Percentiles rank a stretch among this genome's conserved stretches.
These are phyloP conservation scores for Chouioia cunea DNA, from an alignment of 2,888 invertebrate species.

Conservation along the genomic window DNA sequence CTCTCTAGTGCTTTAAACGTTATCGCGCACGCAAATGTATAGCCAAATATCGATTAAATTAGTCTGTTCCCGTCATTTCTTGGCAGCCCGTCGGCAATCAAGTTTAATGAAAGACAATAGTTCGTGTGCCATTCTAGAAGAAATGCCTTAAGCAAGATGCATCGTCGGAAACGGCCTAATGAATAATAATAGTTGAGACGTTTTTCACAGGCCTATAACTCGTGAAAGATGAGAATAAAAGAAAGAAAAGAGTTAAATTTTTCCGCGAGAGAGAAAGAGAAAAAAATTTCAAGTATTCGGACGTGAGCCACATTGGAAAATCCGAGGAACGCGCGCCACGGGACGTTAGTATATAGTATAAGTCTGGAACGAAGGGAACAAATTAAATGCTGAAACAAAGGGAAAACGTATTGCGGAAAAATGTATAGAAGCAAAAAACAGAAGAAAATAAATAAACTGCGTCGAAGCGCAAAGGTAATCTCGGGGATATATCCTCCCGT, in stretches of 20 bases:
- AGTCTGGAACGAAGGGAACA: conserved; percentile 5
- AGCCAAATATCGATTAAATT: too few relatives aligned
- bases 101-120: conserved; percentile 24
- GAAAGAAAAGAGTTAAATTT: conserved; percentile 1
- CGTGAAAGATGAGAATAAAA: conserved; percentile 3
- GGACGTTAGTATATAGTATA: background rate
- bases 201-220: conserved; percentile 37
- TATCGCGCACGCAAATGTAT: too few relatives aligned
- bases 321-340: conserved; percentile 12
- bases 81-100: conserved; percentile 7
- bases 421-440: background rate
- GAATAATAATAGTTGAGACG: conserved; percentile 61
- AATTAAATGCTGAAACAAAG: conserved; percentile 22
- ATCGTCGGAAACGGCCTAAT: conserved; percentile 62
- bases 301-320: conserved; percentile 23
- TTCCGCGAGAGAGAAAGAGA: background rate
- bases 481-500: background rate
- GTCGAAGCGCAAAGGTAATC: conserved; percentile 26
- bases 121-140: conserved; percentile 35
- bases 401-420: conserved; percentile 1
- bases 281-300: conserved; percentile 36
- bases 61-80: conserved; percentile 18
- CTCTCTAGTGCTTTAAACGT: too few relatives aligned
- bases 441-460: conserved; percentile 21
- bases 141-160: conserved; percentile 61